A percentile compares a stretch with the other conserved stretches of the same genome.
Evolutionary conservation across 2,113 vertebrate genomes (phyloP).

Genomic region (Microcebus tavaratra): DNA sequence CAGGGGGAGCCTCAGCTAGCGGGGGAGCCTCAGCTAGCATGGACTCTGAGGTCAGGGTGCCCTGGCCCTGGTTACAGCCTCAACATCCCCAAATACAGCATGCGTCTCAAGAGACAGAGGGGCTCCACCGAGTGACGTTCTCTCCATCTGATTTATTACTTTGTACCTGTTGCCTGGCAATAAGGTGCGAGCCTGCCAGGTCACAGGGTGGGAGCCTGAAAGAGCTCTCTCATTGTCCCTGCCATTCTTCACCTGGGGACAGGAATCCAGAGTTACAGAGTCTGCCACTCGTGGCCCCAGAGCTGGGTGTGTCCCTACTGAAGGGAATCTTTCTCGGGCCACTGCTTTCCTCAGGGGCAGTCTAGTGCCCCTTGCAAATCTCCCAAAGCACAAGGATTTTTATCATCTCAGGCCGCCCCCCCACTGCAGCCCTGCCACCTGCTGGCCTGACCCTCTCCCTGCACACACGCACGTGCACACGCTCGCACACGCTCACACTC

Average conservation of each 20-base stretch:
- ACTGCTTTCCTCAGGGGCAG: not conserved
- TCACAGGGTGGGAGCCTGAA: not conserved
- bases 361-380: not conserved
- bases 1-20: too few relatives aligned
- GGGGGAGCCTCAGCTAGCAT: not conserved
- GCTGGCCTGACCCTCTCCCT: too few relatives aligned
- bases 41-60: not conserved
- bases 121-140: conserved; percentile 11
- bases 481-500: not conserved
- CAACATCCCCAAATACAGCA: not conserved
- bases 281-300: not conserved
- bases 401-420: not conserved
- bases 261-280: not conserved
- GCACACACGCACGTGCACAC: not conserved
- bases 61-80: not conserved
- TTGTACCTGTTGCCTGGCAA: conserved; percentile 63
- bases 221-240: not conserved
- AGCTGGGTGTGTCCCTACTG: not conserved
- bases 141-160: conserved; percentile 59
- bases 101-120: conserved; percentile 33
- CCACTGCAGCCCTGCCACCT: too few relatives aligned
- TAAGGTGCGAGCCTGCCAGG: conserved; percentile 51
- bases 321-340: not conserved
- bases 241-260: not conserved
- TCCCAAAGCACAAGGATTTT: not conserved